phyloP scores from a whole-genome alignment of 2,888 invertebrate species.

The Acronicta psi region DNA sequence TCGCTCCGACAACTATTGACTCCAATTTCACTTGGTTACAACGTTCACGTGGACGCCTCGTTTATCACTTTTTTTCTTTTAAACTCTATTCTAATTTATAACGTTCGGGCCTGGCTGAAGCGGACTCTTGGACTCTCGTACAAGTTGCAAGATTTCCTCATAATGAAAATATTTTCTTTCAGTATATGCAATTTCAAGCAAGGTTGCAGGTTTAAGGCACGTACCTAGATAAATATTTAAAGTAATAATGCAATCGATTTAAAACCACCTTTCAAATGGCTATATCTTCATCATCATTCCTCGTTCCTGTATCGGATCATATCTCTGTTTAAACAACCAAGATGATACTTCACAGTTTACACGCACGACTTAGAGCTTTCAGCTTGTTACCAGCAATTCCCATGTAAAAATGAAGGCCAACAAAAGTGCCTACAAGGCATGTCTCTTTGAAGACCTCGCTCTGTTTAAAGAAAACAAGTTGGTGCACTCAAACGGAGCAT shows the following conservation, averaged over 20 bases:
- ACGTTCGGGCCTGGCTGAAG: too few species aligned
- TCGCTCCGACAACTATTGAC: slow-evolving; percentile 59
- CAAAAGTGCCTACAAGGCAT: slow-evolving; percentile 56
- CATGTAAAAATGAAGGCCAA: slow-evolving; percentile 58
- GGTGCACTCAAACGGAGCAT: slow-evolving; percentile 80
- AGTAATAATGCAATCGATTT: too few species aligned
- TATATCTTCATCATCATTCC: not conserved
- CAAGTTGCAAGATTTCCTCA: too few species aligned
- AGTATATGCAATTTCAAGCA: too few species aligned
- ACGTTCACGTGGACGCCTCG: slow-evolving; percentile 11
- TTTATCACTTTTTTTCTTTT: slow-evolving; percentile 1
- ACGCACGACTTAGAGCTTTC: slow-evolving; percentile 32
- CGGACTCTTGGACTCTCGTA: too few species aligned
- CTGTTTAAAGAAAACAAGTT: slow-evolving; percentile 86
- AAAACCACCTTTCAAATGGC: too few species aligned
- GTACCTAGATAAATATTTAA: too few species aligned
- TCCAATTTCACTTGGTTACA: slow-evolving; percentile 62
- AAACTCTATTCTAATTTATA: too few species aligned
- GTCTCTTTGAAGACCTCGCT: slow-evolving; percentile 68
- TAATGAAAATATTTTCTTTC: too few species aligned
- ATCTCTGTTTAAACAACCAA: slow-evolving; percentile 39
- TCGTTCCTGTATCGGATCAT: slow-evolving; percentile 11
- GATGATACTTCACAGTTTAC: slow-evolving; percentile 33
- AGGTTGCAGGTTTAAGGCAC: too few species aligned
- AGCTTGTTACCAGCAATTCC: slow-evolving; percentile 55